Evolutionary conservation across 2,888 invertebrate genomes (phyloP).

Genomic region (Polyploca ridens): DNA sequence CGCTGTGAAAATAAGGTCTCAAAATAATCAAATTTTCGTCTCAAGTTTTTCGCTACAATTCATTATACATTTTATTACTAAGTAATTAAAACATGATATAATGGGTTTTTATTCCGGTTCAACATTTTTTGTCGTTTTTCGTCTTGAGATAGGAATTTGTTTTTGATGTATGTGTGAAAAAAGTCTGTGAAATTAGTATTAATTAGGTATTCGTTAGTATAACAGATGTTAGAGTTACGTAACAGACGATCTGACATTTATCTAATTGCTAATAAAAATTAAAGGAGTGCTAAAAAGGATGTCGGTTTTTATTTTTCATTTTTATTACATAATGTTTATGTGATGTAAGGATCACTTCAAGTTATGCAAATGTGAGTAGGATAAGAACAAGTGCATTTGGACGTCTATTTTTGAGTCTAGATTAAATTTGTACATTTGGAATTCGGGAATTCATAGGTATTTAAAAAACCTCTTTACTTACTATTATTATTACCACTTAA

Average conservation of each 20-base stretch:
- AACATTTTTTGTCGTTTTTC: background rate
- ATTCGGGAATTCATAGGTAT: no score
- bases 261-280: conserved; percentile 7
- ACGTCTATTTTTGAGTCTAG: background rate
- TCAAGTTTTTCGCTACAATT: background rate
- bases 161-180: background rate
- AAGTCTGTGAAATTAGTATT: background rate
- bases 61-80: background rate
- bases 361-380: background rate
- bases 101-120: background rate
- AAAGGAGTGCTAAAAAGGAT: conserved; percentile 9
- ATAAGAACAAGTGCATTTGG: background rate
- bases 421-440: background rate
- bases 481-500: no score
- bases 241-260: conserved; percentile 5
- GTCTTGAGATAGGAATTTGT: background rate
- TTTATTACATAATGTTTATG: conserved; percentile 1
- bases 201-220: background rate
- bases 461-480: no score
- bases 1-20: background rate
- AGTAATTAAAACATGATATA: background rate
- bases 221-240: conserved; percentile 11
- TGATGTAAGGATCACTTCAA: background rate
- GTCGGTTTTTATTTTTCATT: background rate
- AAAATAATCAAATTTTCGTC: background rate